These are phyloP conservation scores for Phenacoccus solenopsis DNA, from an alignment of 1,140 invertebrate species.

Conservation along the genomic window DNA sequence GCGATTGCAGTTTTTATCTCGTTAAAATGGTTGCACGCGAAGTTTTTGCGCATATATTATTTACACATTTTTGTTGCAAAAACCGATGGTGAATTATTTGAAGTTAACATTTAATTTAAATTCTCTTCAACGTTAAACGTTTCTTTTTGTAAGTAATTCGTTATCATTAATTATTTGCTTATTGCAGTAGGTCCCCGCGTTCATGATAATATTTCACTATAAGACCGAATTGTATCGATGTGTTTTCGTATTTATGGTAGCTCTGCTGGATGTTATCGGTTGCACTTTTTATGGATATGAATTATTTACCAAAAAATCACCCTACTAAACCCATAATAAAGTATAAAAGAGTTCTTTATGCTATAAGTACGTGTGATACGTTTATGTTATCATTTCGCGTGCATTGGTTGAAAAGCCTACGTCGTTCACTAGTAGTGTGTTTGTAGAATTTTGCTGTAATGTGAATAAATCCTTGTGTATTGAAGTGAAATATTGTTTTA, in stretches of 20 bases:
- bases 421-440: no score
- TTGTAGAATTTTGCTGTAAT: not conserved
- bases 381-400: not conserved
- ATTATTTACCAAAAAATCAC: no score
- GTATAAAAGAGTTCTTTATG: no score
- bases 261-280: no score
- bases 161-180: not conserved
- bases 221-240: no score
- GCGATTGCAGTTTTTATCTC: constrained; percentile 12
- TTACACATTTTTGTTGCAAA: not conserved
- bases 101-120: not conserved
- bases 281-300: no score
- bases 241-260: no score
- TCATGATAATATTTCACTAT: no score
- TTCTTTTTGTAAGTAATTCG: not conserved
- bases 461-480: not conserved
- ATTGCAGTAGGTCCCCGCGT: no score
- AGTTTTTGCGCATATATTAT: constrained; percentile 8
- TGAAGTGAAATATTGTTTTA: not conserved
- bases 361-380: not conserved
- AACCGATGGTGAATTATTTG: not conserved
- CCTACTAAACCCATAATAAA: no score
- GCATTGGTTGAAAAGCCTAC: not conserved
- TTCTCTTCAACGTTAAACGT: not conserved
- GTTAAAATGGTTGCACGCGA: constrained; percentile 14